phyloP scores from a whole-genome alignment of 1,140 invertebrate genomes.

The Riptortus pedestris region DNA sequence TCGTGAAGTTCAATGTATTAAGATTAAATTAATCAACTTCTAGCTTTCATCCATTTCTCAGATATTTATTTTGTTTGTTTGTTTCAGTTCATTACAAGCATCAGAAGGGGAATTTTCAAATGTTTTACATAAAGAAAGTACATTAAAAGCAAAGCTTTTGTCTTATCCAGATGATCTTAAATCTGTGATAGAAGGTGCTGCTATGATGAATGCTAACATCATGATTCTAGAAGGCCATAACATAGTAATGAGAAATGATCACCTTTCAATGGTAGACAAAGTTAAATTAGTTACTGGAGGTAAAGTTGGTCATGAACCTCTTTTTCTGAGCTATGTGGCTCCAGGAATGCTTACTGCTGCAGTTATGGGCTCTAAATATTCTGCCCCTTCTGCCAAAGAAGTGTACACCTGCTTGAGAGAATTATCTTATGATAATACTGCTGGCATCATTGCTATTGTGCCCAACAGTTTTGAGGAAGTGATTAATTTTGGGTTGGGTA shows the following conservation, averaged over 20 bases:
- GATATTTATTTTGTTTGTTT: too few relatives aligned
- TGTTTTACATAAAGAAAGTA: too few relatives aligned
- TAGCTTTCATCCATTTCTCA: too few relatives aligned
- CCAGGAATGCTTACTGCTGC: constrained; percentile 55
- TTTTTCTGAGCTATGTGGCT: constrained; percentile 52
- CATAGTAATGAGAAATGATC: neutral
- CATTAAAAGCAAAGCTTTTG: too few relatives aligned
- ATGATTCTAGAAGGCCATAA: constrained; percentile 43
- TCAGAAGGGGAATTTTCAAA: too few relatives aligned
- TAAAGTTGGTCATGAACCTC: constrained; percentile 55
- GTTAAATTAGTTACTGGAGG: constrained; percentile 56
- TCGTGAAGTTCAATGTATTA: too few relatives aligned
- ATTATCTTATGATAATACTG: neutral
- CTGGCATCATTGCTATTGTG: neutral
- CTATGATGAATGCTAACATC: neutral
- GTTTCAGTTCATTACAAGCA: too few relatives aligned
- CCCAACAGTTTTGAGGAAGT: neutral
- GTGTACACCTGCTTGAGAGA: neutral
- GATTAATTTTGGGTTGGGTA: neutral
- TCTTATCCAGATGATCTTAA: neutral
- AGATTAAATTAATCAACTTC: too few relatives aligned
- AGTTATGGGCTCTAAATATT: constrained; percentile 43
- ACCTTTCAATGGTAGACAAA: constrained; percentile 34
- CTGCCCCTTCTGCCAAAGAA: neutral
- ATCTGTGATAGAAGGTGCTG: neutral